Conservation (phyloP, 2,888 invertebrate species). For the Acanthosepion esculentum region DNA sequence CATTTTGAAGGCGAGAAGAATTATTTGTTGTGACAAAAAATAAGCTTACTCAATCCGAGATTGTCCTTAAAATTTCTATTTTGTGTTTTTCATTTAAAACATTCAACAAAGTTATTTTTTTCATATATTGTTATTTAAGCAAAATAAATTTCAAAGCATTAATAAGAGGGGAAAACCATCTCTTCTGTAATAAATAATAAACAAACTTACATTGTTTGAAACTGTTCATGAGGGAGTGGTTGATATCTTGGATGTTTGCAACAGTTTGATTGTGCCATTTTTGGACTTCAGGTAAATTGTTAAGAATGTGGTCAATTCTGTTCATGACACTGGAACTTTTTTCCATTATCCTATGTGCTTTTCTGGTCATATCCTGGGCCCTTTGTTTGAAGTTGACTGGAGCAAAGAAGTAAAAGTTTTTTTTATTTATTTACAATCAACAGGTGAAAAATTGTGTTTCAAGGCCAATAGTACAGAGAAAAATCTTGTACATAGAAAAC, state of each 20-base stretch:
- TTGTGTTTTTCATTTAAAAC: no score
- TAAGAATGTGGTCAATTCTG: not conserved
- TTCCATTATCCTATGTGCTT: not conserved
- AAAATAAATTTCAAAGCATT: no score
- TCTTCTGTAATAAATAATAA: not conserved
- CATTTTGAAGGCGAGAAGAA: no score
- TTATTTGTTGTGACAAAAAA: no score
- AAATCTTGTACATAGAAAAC: not conserved
- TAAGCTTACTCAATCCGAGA: no score
- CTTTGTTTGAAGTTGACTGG: not conserved
- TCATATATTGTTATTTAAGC: no score
- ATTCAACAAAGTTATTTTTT: no score
- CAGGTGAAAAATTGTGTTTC: no score
- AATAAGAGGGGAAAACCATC: no score
- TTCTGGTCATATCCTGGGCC: not conserved
- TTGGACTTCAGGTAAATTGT: not conserved
- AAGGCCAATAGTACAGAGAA: not conserved
- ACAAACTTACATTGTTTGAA: not conserved
- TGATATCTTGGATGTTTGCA: not conserved
- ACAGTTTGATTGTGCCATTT: not conserved
- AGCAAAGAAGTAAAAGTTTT: not conserved
- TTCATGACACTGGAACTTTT: not conserved
- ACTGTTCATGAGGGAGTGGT: not conserved
- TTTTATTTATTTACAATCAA: not conserved
- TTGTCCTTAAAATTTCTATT: no score